A percentile compares a stretch with the other conserved stretches of the same genome.
Evolutionary conservation across 2,113 vertebrate species (phyloP).

Genomic region (Burhinus oedicnemus): DNA sequence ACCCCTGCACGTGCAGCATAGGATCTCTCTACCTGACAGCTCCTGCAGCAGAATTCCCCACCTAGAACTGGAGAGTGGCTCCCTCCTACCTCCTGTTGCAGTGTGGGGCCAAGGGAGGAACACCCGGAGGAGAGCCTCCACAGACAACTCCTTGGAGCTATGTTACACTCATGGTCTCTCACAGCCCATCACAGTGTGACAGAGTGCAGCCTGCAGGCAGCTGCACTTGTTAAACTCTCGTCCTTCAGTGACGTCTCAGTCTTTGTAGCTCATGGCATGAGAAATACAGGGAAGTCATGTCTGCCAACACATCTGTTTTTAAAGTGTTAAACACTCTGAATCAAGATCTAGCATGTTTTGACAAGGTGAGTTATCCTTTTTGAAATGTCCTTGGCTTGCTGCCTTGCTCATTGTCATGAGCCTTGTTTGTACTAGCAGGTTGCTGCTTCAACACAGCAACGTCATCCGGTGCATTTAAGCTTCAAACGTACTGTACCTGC

Average conservation of each 20-base stretch:
- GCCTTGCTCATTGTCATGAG: not conserved
- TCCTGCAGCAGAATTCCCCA: not conserved
- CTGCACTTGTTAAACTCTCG: not conserved
- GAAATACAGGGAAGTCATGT: not conserved
- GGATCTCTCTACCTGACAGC: not conserved
- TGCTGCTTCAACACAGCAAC: not conserved
- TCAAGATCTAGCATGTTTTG: not conserved
- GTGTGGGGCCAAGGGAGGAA: not conserved
- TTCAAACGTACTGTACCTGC: not conserved
- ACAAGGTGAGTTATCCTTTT: not conserved
- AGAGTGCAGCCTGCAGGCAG: not conserved
- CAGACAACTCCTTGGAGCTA: not conserved
- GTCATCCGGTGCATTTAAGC: not conserved
- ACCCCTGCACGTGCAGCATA: not conserved
- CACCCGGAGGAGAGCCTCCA: not conserved
- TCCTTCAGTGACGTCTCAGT: not conserved
- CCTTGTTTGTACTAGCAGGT: not conserved
- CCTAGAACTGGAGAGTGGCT: not conserved
- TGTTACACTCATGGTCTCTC: fast-evolving
- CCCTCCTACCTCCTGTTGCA: too few relatives aligned
- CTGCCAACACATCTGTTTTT: not conserved
- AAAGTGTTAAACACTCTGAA: not conserved
- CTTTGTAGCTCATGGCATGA: not conserved
- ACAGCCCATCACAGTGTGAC: fast-evolving
- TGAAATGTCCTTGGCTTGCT: not conserved